A percentile compares a stretch with the other conserved stretches of the same genome.
Evolutionary conservation across 2,113 vertebrate genomes (phyloP).

Genomic region (Paramisgurnus dabryanus): DNA sequence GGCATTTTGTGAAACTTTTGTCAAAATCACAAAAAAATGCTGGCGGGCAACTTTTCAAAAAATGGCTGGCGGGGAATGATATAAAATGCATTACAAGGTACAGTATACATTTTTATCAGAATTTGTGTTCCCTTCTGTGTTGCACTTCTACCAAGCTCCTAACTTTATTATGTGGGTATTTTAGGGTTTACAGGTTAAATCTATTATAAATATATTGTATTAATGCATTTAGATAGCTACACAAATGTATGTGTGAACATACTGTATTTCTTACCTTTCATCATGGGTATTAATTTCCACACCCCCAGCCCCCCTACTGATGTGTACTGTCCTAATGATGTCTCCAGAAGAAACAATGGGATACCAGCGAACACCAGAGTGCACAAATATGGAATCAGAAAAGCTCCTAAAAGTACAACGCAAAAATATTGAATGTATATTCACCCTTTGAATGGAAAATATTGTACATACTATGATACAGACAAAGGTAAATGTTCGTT

Average conservation of each 20-base stretch:
- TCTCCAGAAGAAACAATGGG: conserved; percentile 88
- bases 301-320: conserved; percentile 86
- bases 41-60: too few relatives aligned
- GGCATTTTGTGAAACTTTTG: too few relatives aligned
- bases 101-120: too few relatives aligned
- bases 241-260: background rate
- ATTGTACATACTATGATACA: background rate
- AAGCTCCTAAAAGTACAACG: conserved; percentile 76
- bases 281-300: conserved; percentile 90
- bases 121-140: too few relatives aligned
- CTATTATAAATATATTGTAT: too few relatives aligned
- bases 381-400: conserved; percentile 88
- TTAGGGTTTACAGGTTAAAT: too few relatives aligned
- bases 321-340: conserved; percentile 85
- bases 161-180: too few relatives aligned
- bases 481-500: too few relatives aligned
- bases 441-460: background rate
- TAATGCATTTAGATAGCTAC: background rate
- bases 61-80: too few relatives aligned
- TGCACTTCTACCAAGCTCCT: too few relatives aligned
- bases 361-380: conserved; percentile 90
- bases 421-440: background rate
- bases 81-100: too few relatives aligned
- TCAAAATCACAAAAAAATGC: too few relatives aligned
- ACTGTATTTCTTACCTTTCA: conserved; percentile 80